phyloP scores from a whole-genome alignment of 2,113 vertebrate genomes.

The Heptranchias perlo region DNA sequence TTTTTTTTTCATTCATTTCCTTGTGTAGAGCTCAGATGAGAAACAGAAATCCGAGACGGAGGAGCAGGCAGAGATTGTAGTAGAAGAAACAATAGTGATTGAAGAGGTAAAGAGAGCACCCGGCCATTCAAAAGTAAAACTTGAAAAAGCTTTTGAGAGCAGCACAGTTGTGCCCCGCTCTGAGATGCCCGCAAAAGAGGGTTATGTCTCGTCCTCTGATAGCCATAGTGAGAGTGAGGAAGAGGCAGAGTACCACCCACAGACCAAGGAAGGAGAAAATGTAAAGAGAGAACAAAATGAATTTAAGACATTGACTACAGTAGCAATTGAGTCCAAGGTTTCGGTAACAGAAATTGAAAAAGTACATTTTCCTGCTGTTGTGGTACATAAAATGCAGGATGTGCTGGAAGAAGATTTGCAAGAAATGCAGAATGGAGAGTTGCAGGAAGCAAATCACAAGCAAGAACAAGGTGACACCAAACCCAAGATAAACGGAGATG shows the following conservation, averaged over 20 bases:
- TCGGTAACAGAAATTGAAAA: background rate
- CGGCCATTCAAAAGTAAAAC: slow-evolving; percentile 52
- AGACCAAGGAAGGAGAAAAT: slow-evolving; percentile 74
- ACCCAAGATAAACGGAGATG: slow-evolving; percentile 82
- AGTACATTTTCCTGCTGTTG: slow-evolving; percentile 44
- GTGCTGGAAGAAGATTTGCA: slow-evolving; percentile 51
- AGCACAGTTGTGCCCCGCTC: background rate
- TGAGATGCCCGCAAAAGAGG: slow-evolving; percentile 41
- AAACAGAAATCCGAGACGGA: slow-evolving; percentile 73
- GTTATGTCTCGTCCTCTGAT: slow-evolving; percentile 70
- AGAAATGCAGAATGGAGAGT: slow-evolving; percentile 42
- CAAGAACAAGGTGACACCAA: slow-evolving; percentile 47
- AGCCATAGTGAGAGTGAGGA: slow-evolving; percentile 86
- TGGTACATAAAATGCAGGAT: slow-evolving; percentile 48
- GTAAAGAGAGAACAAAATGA: slow-evolving; percentile 53
- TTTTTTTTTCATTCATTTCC: slow-evolving; percentile 59
- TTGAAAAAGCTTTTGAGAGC: slow-evolving; percentile 44
- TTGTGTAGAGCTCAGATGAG: slow-evolving; percentile 78
- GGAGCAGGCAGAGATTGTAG: slow-evolving; percentile 84
- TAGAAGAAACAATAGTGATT: slow-evolving; percentile 77
- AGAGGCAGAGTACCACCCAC: slow-evolving; percentile 80
- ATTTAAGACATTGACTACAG: slow-evolving; percentile 24
- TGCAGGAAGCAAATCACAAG: slow-evolving; percentile 51
- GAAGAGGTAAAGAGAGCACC: slow-evolving; percentile 72
- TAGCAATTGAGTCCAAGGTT: background rate